These are phyloP conservation scores for Andrena cerasifolii DNA, from an alignment of 1,140 invertebrate genomes.

Conservation along the genomic window DNA sequence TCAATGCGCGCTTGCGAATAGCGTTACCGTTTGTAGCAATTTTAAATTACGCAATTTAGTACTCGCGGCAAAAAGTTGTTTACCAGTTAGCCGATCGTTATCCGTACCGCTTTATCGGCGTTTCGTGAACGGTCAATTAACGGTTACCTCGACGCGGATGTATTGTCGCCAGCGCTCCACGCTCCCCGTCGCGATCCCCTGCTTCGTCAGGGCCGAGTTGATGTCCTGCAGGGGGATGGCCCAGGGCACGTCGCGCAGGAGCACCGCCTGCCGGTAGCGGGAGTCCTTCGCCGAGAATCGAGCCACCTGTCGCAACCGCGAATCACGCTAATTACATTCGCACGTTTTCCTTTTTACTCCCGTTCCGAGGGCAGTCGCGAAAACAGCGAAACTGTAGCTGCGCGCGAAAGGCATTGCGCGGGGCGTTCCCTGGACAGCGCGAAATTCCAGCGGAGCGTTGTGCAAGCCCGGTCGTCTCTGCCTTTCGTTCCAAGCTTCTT, in stretches of 20 bases:
- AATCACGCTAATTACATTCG: background rate
- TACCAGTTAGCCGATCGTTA: no score
- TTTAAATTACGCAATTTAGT: background rate
- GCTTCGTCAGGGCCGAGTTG: constrained; percentile 77
- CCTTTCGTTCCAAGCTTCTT: constrained; percentile 1
- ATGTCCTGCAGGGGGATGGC: constrained; percentile 81
- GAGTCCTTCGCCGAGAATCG: constrained; percentile 80
- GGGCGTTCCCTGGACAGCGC: no score
- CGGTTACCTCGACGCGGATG: constrained; percentile 80
- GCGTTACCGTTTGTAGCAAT: no score
- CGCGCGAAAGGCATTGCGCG: no score
- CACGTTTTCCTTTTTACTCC: no score
- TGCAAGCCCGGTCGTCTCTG: constrained; percentile 4
- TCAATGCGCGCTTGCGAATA: no score
- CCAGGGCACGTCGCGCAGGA: constrained; percentile 81
- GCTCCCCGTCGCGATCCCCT: constrained; percentile 76
- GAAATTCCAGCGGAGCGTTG: background rate
- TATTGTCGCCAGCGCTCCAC: constrained; percentile 78
- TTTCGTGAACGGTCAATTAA: background rate
- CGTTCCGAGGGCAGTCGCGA: no score
- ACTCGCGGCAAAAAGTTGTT: no score
- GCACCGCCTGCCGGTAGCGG: constrained; percentile 76
- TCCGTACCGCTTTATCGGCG: no score
- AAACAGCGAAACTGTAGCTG: no score
- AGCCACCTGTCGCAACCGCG: constrained; percentile 70